Evolutionary conservation across 2,113 vertebrate genomes (phyloP), one percentile per base, ranked within the genome.

Genomic region (Charadrius vociferus): DNA sequence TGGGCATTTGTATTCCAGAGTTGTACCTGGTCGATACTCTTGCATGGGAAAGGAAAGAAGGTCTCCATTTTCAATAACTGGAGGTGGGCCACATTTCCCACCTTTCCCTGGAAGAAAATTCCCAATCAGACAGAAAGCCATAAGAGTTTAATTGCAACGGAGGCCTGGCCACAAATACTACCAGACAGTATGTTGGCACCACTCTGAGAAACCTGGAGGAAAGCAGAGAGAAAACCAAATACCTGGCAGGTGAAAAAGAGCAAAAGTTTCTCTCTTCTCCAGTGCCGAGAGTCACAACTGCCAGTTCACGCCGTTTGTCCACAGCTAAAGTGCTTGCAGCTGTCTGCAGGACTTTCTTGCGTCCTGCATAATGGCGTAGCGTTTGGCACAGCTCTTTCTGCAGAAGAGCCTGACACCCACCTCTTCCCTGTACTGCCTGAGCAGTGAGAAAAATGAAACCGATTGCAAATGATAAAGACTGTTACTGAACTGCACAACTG

Each of bases 1-100:
- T 0, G 88, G 82, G 36, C 96, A 97, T n/a, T 86, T 91, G 81
- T 97, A 97, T 27, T 83, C 17, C 93, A 97, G 9, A n/a, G 4
- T 53, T 34, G 21, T 3, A 18, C 91, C 93, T 29, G 39, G 16
- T 8, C 5, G 4, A 49, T 97, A 97, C 47, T 97, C 85, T 47
- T 16, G 7, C 30, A 1, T 0, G 3, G 26, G 2, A 14, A 86
- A 95, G 14, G 50, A 62, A 65, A 93, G 53, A 43, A 95, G 23
- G 0, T 95, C 94, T 88, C 96, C 96, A 10, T 39, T 86, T 82
- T 95, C 86, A 88, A 97, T 95, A 65, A 8, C 10, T 36, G 96
- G 86, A 50, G 96, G 88, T 0, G 7, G 41, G 29, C 95, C 95
- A 63, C 96, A 97, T 62, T 15, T 91, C 21, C 37, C 7, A 62